Evolutionary conservation across 2,888 invertebrate genomes (phyloP), one percentile per base, ranked within the genome.

Genomic region (Galerucella nymphaeae): DNA sequence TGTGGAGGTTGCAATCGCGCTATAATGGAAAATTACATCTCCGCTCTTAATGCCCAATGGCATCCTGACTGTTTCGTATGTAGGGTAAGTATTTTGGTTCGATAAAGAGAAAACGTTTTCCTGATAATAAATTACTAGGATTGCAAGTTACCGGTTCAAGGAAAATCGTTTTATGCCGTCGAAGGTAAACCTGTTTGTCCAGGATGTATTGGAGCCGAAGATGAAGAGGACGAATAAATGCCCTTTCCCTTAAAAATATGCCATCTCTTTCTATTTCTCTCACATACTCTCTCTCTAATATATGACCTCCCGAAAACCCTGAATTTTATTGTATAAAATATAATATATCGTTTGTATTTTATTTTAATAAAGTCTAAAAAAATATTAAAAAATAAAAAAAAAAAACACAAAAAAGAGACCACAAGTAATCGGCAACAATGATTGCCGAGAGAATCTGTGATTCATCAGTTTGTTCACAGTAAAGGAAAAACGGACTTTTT

Each of bases 1-100:
- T 99, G 99, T 88, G 97, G 96, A 66, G 98, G 97, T 57, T 99
- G 99, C 90, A 93, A 91, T 83, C 93, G 96, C 68, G 95, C 98
- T 78, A 99, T 99, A 83, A 96, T 97, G 93, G 96, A 97, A 88
- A 98, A 98, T 87, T 99, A 98, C 87, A 98, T 99, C 86, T 97
- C 98, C 42, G 99, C 98, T 66, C 90, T 99, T 80, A 97, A 96
- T 88, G 94, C 95, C 78, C 98, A 99, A 87, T 99, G 99, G 98
- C 99, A 99, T 88, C 94, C 98, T 11, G 96, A 98, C 85, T 99
- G 99, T 88, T 99, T 99, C 89, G 97, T 98, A 79, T 99, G 99
- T 91, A 93, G 97, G 94, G 98, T 99, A 91, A 90, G 95, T 88
- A 80, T 79, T 16, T 62, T 53, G 66, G 5, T 30, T 45, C 16